Evolutionary conservation across 1,140 invertebrate genomes (phyloP), one percentile per base, ranked within the genome.

Genomic region (Oreohelix idahoensis): DNA sequence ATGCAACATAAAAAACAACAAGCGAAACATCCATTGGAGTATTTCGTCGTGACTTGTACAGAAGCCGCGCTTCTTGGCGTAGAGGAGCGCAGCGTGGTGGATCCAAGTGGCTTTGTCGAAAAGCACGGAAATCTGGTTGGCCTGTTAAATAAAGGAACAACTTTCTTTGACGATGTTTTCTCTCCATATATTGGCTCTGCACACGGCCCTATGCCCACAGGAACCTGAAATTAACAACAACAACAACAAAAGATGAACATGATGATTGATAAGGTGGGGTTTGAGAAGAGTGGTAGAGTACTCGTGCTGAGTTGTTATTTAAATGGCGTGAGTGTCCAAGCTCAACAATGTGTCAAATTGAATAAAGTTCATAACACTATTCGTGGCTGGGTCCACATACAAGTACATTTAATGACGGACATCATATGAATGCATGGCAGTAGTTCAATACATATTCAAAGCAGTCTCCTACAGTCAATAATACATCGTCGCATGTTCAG

Each of bases 61-160:
- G 71, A 39, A 8, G 36, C 15, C 4, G 71, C n/a, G 8, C 23
- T 74, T 32, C 23, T 23, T 8, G 36, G 20, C 2, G 2, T 26
- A 10, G 42, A 10, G 23, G 36, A 23, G 35, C 38, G 35, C 0
- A 32, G 38, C 1, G 11, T 1, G 11, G 17, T 15, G 0, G 71
- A 39, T 42, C 45, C 29, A 23, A 32, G 76, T 39, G 84, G 49
- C 32, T 80, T 70, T 20, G 78, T 82, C 38, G 89, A 87, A 83
- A 90, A 90, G 49, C 86, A 84, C 17, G 89, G 89, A 84, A 90
- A 90, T 15, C 89, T 71, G 36, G 85, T 84, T 5, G 89, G 86
- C 38, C 87, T 45, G 32, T 89, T 89, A 80, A 90, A 90, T 32
- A 90, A 53, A 1, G 89, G 89, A 58, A 90, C 87, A 23, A 85